Base-by-base conservation (phyloP, 2,888 invertebrate species). In the Tenthredo distinguenda region DNA sequence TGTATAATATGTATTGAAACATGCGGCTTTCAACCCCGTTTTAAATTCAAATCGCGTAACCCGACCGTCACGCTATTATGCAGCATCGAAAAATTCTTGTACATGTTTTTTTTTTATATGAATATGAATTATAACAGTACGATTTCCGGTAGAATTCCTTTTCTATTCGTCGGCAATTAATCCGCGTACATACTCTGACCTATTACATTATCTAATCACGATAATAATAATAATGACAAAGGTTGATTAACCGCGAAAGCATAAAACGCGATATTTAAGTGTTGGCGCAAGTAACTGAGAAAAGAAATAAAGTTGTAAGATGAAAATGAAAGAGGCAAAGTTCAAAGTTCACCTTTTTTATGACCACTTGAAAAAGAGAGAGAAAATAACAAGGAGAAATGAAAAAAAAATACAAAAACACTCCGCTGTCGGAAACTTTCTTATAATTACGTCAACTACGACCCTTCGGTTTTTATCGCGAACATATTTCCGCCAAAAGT, bases 361-460 rank as follows among this genome's bases (percentile, higher is more conserved):
- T 26, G 62, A 26, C 7, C 21, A 62, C 62, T 62, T 62, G 26
- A 62, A 62, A 62, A 2, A 47, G 62, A 62, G 62, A 62, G 26
- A 26, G 26, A 62, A 12, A 62, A 62, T 55, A 55, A n/a, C 55
- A 62, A 12, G 2, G 21, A 62, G 62, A 62, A 26, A 26, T 58
- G n/a, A 26, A 62, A 21, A 26, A 26, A 62, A 0, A 62, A 62
- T 4, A 62, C 0, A 10, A 12, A 10, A 47, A 26, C 26, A 58
- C 58, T 62, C 7, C 62, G n/a, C 58, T 21, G 58, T 62, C 50
- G n/a, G 26, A 26, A 72, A 72, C 40, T 72, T 72, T 72, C 71
- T 72, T 72, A 62, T 40, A 55, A 55, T 55, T 55, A 55, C 55
- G n/a, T 55, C 55, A 55, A 55, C 55, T 55, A 55, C 55, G 55